Conservation (phyloP, 2,888 invertebrate genomes). For the Drosophila antonietae region DNA sequence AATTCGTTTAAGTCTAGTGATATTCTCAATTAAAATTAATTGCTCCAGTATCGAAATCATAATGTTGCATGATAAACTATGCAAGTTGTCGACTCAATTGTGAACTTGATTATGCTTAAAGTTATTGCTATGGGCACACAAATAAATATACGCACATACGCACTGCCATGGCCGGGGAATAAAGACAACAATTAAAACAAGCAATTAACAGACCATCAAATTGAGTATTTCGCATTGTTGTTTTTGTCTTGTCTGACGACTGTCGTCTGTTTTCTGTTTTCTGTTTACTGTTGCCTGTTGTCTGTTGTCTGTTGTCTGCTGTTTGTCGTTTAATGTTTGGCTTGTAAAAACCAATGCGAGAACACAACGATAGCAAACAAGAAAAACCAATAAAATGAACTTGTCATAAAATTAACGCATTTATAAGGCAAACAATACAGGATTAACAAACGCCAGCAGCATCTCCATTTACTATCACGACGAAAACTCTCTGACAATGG, state of each 20-base stretch:
- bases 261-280: conserved; percentile 15
- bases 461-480: conserved; percentile 29
- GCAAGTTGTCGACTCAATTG: conserved; percentile 17
- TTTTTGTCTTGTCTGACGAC: conserved; percentile 39
- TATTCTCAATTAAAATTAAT: conserved; percentile 56
- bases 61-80: conserved; percentile 6
- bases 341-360: conserved; percentile 71
- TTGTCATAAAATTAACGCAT: conserved; percentile 81
- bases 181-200: conserved; percentile 72
- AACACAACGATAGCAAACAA: conserved; percentile 71
- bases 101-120: conserved; percentile 39
- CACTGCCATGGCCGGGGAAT: conserved; percentile 26
- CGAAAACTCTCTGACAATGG: conserved; percentile 44
- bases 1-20: conserved; percentile 55
- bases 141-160: background rate
- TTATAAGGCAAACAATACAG: conserved; percentile 78
- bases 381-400: conserved; percentile 79
- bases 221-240: conserved; percentile 64
- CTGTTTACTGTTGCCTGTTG: conserved; percentile 23
- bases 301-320: conserved; percentile 33
- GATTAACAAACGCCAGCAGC: conserved; percentile 68
- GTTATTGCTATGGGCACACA: conserved; percentile 15
- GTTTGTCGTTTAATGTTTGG: conserved; percentile 50
- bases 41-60: conserved; percentile 18
- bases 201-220: conserved; percentile 79